Evolutionary conservation across 2,113 vertebrate genomes (phyloP), one percentile per base, ranked within the genome.

Genomic region (Atherinomorus stipes): DNA sequence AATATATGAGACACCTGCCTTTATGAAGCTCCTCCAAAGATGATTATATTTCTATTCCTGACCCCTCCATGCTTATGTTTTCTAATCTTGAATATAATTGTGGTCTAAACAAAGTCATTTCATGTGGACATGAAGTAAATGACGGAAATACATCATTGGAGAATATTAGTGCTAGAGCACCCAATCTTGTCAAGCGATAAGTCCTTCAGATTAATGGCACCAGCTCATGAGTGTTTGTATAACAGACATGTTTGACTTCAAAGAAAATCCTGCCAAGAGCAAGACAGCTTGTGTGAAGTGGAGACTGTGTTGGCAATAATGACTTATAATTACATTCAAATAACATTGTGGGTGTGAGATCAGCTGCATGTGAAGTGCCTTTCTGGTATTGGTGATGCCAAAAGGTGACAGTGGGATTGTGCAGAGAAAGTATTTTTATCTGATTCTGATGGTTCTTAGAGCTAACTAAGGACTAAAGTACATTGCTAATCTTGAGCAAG

Each of bases 241-340:
- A 45, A 56, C 53, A 73, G 34, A 56, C 25, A 44, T 44, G 53
- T 23, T 68, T 47, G 12, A 75, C 47, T 56, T 28, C 10, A 51
- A 26, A 28, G 42, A 21, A 67, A 63, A 5, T 45, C 1, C 50
- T 71, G 31, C 22, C 56, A 21, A 45, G 11, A 47, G 16, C 15
- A 9, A 11, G 3, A 37, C 11, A 26, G 1, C 25, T 67, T 38
- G 26, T 64, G 31, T 34, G 31, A 34, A 34, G 31, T 34, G 31
- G 31, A 34, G 31, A 34, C 31, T 7, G 3, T 34, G 5, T 34
- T 5, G 11, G 44, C 1, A 7, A 47, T 19, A 47, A 47, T 47
- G 7, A 47, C 10, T 18, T 9, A 47, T 47, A 47, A 47, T 47
- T 47, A 47, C 4, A 15, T 47, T 16, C 2, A 19, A 19, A 47